phyloP scores from a whole-genome alignment of 2,113 vertebrate genomes.

The Gallinago undulata region DNA sequence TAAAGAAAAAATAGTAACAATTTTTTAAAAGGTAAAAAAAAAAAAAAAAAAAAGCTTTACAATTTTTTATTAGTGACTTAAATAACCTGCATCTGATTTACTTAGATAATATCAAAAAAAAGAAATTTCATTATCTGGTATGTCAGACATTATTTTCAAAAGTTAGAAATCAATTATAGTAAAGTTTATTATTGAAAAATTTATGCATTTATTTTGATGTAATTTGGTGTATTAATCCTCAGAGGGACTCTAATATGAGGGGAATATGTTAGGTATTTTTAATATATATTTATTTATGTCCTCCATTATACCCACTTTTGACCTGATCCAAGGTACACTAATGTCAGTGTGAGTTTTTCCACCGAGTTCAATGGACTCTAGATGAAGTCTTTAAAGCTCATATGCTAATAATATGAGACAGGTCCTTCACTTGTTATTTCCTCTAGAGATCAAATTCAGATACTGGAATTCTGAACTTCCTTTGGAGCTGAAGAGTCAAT shows the following conservation, averaged over 20 bases:
- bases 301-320: background rate
- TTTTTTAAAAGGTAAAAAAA: background rate
- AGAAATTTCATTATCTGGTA: background rate
- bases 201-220: background rate
- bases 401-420: constrained; percentile 52
- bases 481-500: constrained; percentile 42
- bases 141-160: background rate
- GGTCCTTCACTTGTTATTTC: constrained; percentile 60
- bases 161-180: background rate
- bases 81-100: background rate
- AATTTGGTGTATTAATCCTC: background rate
- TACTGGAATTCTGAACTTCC: constrained; percentile 62
- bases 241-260: background rate
- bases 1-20: background rate
- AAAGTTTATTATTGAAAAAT: background rate
- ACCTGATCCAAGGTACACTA: background rate
- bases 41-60: background rate
- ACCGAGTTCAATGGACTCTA: background rate
- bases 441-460: constrained; percentile 55
- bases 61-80: background rate
- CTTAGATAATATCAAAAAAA: background rate
- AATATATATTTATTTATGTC: background rate
- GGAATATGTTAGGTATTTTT: background rate
- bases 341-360: background rate
- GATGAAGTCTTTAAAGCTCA: constrained; percentile 8